Evolutionary conservation across 2,888 invertebrate genomes (phyloP).

Genomic region (Caenorhabditis sp.): DNA sequence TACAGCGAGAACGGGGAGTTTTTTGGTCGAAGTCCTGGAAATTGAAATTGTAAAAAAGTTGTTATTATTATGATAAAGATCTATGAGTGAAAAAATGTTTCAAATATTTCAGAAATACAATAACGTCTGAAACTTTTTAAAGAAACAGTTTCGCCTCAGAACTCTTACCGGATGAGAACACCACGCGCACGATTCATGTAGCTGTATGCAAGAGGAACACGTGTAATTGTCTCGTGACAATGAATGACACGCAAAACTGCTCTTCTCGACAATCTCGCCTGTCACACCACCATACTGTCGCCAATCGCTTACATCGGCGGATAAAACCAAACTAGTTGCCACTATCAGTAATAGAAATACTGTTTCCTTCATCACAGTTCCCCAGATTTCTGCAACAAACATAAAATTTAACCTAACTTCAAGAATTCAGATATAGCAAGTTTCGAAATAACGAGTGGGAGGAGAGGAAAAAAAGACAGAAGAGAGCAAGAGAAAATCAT

Average conservation of each 20-base stretch:
- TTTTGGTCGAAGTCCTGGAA: constrained; percentile 66
- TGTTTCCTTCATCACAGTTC: neutral
- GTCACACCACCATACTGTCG: constrained; percentile 35
- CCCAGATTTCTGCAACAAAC: too few relatives aligned
- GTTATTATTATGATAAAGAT: neutral
- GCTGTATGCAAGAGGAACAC: constrained; percentile 68
- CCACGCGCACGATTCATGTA: constrained; percentile 70
- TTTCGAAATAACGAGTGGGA: neutral
- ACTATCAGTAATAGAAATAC: neutral
- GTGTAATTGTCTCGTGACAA: constrained; percentile 70
- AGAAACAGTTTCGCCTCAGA: neutral
- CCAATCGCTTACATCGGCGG: constrained; percentile 16
- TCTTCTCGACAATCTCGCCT: constrained; percentile 63
- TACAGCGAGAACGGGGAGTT: constrained; percentile 67
- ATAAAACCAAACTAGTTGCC: too few relatives aligned
- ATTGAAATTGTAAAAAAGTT: neutral
- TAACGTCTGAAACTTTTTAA: neutral
- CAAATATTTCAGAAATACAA: too few relatives aligned
- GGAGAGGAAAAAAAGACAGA: neutral
- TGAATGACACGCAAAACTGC: constrained; percentile 69
- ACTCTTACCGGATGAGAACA: constrained; percentile 66
- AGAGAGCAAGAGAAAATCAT: neutral
- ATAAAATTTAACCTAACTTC: neutral
- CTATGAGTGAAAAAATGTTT: neutral
- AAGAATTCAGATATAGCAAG: neutral